Base-by-base conservation (phyloP, 2,797 vertebrate genomes). In the Sphaeramia orbicularis region DNA sequence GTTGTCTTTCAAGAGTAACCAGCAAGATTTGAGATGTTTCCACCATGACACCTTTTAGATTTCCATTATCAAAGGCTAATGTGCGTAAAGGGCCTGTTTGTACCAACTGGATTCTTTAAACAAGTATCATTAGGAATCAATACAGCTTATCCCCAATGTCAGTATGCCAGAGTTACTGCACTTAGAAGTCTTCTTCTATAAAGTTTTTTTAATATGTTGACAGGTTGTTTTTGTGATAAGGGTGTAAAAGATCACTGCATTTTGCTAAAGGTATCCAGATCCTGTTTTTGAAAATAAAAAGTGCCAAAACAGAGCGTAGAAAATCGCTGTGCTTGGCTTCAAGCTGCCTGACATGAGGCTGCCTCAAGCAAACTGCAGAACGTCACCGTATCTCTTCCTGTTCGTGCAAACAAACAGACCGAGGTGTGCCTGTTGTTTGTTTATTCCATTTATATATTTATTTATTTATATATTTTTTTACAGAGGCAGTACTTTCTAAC, bases 321-420 rank as follows among this genome's bases (percentile, higher is more conserved):
- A n/a, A 59, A 76, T 5, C 55, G 42, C 12, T 66, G 35, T 32
- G 43, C 15, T 70, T 15, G 42, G 50, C 49, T 65, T 67, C 42
- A 51, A 65, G 66, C 70, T 81, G 55, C 52, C 51, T 66, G 50
- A 51, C 2, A 16, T 10, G 16, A 63, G 47, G 14, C 37, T 38
- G 76, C 76, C 71, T 61, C 45, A 6, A 85, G 66, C 47, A 56
- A 74, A 73, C 53, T 69, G 61, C 60, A 53, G 45, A 71, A 63
- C 16, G 48, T 13, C 0, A 43, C 32, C 54, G 19, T 42, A 67
- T 70, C 63, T 54, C 74, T 65, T 57, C 41, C 66, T 35, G 10
- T 73, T 58, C 68, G 71, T 54, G 65, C 74, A 71, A 77, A 82
- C 59, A 73, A 48, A 42, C 71, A 61, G 48, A 56, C 50, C 43